Base-by-base conservation (phyloP, 2,113 vertebrate genomes). In the Microtus pennsylvanicus region DNA sequence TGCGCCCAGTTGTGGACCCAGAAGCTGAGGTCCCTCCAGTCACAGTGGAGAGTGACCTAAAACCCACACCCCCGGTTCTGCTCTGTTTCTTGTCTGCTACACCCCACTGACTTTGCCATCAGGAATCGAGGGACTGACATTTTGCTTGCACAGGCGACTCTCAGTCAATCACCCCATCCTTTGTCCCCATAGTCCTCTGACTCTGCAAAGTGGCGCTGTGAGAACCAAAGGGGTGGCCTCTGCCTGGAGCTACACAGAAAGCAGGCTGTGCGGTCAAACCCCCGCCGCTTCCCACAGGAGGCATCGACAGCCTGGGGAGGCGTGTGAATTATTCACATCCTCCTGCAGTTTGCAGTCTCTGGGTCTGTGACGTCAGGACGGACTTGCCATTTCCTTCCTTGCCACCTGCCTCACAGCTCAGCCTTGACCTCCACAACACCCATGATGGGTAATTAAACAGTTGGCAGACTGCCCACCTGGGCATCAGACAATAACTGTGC, bases 61-160 rank as follows among this genome's bases (percentile, higher is more conserved):
- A 85, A 1, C 24, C 24, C 45, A 47, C 69, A 19, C 0, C 35
- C 72, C 45, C 0, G 0, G 61, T 21, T 26, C 19, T 7, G 2
- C 3, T 42, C 1, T 0, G 3, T 0, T 28, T 12, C 33, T 13
- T n/a, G 1, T 17, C 16, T 28, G 0, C 26, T 0, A 9, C 19
- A 13, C 50, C 81, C 45, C 7, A 0, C 45, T 74, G 12, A 24
- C 86, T 47, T 12, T 0, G 8, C 26, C 33, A 3, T 8, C 55
- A 1, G 76, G 8, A 22, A 19, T 24, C 0, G 61, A 55, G 90
- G 47, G 9, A 3, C 63, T 70, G 95, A 61, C 77, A 33, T 91
- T 52, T 28, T 5, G 4, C 50, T 35, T 22, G 26, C 1, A 0
- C 0, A 0, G 6, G 7, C 1, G 14, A 63, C 35, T 58, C n/a